Conservation (phyloP, 1,140 invertebrate species). For the Pseudomyrmex gracilis region DNA sequence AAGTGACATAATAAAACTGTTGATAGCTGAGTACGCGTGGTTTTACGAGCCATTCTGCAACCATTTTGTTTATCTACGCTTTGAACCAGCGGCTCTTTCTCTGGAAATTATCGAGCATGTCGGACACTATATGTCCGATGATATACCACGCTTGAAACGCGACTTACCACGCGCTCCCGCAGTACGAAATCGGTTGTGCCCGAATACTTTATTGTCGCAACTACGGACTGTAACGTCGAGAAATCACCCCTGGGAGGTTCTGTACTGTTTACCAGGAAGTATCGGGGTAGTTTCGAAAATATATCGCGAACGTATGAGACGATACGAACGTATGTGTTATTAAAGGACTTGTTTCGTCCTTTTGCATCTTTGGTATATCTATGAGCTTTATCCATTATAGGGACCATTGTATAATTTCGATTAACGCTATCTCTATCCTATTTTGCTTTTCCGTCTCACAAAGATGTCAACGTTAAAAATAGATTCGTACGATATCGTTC, state of each 20-base stretch:
- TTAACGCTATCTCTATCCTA: no score
- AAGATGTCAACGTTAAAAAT: conserved; percentile 25
- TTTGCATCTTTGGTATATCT: not conserved
- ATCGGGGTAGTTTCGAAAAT: conserved; percentile 4
- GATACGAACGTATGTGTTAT: not conserved
- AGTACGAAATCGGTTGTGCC: not conserved
- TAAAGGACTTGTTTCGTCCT: not conserved
- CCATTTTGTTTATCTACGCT: conserved; percentile 33
- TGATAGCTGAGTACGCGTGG: conserved; percentile 7
- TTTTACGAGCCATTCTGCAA: conserved; percentile 35
- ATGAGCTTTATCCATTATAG: not conserved
- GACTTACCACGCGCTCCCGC: conserved; percentile 11
- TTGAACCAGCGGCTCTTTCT: not conserved
- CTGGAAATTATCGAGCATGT: not conserved
- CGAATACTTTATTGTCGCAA: conserved; percentile 10
- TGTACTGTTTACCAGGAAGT: conserved; percentile 19
- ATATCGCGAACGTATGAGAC: conserved; percentile 6
- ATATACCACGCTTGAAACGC: conserved; percentile 2
- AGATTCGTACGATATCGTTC: not conserved
- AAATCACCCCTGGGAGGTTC: not conserved
- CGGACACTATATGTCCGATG: not conserved
- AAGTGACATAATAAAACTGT: conserved; percentile 20
- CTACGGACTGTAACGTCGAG: not conserved
- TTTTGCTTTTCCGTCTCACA: not conserved
- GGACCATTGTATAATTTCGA: conserved; percentile 5